Evolutionary conservation across 2,797 vertebrate species (phyloP).

Genomic region (Anabas testudineus): DNA sequence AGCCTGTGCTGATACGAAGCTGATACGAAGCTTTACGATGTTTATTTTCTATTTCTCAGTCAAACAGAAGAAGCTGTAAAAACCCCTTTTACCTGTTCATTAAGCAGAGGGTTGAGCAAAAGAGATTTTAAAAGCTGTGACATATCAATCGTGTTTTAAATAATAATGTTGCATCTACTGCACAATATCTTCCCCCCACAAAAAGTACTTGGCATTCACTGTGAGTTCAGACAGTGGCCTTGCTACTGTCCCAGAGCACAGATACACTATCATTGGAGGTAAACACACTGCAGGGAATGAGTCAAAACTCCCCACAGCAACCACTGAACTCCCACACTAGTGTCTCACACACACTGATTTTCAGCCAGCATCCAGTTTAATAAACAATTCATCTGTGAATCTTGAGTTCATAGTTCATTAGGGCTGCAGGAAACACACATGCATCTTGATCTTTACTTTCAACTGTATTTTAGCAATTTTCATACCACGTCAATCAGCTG

Average conservation of each 20-base stretch:
- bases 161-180: not conserved
- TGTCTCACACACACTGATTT: not conserved
- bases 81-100: not conserved
- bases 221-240: slow-evolving; percentile 31
- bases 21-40: slow-evolving; percentile 10
- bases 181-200: too few species aligned
- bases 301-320: slow-evolving; percentile 43
- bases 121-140: too few species aligned
- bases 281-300: slow-evolving; percentile 53
- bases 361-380: not conserved
- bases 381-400: not conserved
- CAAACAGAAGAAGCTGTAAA: not conserved
- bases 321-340: not conserved
- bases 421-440: not conserved
- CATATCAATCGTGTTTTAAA: not conserved
- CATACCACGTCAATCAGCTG: not conserved
- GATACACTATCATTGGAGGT: slow-evolving; percentile 57
- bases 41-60: slow-evolving; percentile 5
- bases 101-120: too few species aligned
- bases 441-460: not conserved
- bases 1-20: not conserved
- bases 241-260: slow-evolving; percentile 35
- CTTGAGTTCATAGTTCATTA: not conserved
- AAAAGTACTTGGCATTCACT: too few species aligned
- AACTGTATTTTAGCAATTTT: not conserved